Evolutionary conservation across 2,888 invertebrate genomes (phyloP).

Genomic region (Rapana venosa): DNA sequence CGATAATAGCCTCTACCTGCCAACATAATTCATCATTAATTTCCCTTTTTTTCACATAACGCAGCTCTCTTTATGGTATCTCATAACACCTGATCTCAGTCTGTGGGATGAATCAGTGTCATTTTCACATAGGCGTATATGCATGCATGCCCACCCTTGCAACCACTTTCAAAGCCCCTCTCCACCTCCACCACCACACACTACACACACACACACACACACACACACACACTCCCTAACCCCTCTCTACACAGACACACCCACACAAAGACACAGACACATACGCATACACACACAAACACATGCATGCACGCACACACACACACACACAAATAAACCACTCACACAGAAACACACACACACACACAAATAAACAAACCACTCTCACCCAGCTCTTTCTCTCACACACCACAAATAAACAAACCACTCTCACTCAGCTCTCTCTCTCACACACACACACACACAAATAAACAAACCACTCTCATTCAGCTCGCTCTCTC

Average conservation of each 20-base stretch:
- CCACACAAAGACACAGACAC: background rate
- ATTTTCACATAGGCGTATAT: background rate
- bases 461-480: no score
- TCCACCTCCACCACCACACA: background rate
- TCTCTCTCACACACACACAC: no score
- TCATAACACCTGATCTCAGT: no score
- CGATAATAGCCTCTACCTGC: constrained; percentile 87
- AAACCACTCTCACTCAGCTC: no score
- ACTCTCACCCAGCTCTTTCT: background rate
- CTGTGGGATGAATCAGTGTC: no score
- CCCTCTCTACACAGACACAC: background rate
- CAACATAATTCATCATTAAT: background rate
- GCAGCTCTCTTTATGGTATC: no score
- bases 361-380: background rate
- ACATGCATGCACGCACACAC: background rate
- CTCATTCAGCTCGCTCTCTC: no score
- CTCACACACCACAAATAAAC: no score
- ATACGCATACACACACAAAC: background rate
- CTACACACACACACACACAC: constrained; percentile 17
- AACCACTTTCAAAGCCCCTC: no score
- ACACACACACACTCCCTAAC: background rate
- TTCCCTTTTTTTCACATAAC: no score
- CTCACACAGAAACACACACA: background rate
- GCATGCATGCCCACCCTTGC: background rate
- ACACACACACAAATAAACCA: background rate